Evolutionary conservation across 1,140 invertebrate genomes (phyloP).

Genomic region (Atopsyche davidsoni): DNA sequence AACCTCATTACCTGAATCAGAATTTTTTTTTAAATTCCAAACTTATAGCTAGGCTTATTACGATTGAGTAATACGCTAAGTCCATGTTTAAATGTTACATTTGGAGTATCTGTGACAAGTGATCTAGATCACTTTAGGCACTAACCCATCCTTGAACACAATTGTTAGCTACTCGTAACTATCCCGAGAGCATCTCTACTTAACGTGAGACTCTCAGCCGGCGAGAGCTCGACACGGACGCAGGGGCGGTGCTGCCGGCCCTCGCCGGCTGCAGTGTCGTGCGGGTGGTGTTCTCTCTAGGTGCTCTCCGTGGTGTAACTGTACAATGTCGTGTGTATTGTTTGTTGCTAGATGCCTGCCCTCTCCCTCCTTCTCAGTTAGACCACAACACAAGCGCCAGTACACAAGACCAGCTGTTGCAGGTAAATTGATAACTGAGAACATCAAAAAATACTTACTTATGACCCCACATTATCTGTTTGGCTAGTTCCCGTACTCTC

Average conservation of each 20-base stretch:
- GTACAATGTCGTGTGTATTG: constrained; percentile 51
- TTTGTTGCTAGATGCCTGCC: constrained; percentile 60
- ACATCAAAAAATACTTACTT: constrained; percentile 20
- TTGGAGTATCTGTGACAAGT: too few species aligned
- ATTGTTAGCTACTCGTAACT: not conserved
- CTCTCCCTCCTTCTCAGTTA: constrained; percentile 61
- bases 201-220: too few species aligned
- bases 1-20: too few species aligned
- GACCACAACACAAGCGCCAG: constrained; percentile 56
- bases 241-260: not conserved
- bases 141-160: not conserved
- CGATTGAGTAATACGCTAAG: too few species aligned
- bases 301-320: constrained; percentile 24
- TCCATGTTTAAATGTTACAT: too few species aligned
- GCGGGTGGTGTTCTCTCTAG: constrained; percentile 29
- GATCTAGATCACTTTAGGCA: too few species aligned
- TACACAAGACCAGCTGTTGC: constrained; percentile 51
- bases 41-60: too few species aligned
- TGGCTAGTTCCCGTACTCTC: constrained; percentile 37
- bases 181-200: too few species aligned
- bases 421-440: constrained; percentile 44
- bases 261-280: constrained; percentile 25
- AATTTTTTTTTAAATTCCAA: too few species aligned
- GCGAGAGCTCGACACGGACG: not conserved
- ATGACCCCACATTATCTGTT: constrained; percentile 12